Percentiles rank a stretch among this genome's conserved stretches.
Conservation (phyloP, 1,140 invertebrate species). For the Danaus melanippus region DNA sequence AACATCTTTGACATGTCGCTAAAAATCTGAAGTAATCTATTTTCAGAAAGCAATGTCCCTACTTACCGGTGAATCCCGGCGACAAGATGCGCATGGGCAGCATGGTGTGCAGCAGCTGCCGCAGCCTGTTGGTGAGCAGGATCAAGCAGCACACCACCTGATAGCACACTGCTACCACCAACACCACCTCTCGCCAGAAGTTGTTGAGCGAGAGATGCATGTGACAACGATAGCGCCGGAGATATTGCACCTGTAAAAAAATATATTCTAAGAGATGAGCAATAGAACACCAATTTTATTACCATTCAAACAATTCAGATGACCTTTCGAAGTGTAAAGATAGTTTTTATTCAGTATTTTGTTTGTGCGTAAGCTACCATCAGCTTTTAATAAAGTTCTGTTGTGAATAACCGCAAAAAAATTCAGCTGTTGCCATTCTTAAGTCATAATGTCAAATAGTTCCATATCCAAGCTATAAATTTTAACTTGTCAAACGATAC, state of each 20-base stretch:
- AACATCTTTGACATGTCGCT: too few relatives aligned
- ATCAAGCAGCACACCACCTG: constrained; percentile 52
- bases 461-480: background rate
- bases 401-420: too few relatives aligned
- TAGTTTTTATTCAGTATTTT: too few relatives aligned
- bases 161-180: constrained; percentile 47
- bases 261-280: background rate
- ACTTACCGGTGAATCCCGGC: constrained; percentile 59
- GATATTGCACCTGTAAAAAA: constrained; percentile 55
- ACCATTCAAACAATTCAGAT: too few relatives aligned
- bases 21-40: too few relatives aligned
- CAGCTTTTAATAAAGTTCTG: too few relatives aligned
- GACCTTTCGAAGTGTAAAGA: too few relatives aligned
- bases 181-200: constrained; percentile 56
- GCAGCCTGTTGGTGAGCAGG: constrained; percentile 63
- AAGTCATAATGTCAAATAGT: too few relatives aligned
- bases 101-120: constrained; percentile 60
- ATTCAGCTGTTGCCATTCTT: too few relatives aligned
- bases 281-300: background rate
- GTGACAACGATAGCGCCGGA: constrained; percentile 67
- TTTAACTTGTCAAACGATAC: background rate
- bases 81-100: constrained; percentile 58
- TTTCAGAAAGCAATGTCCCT: too few relatives aligned
- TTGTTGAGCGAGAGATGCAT: constrained; percentile 69
- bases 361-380: too few relatives aligned